Percentiles rank a stretch among this genome's conserved stretches.
Conservation (phyloP, 1,140 invertebrate genomes). For the Meteorus sp. region DNA sequence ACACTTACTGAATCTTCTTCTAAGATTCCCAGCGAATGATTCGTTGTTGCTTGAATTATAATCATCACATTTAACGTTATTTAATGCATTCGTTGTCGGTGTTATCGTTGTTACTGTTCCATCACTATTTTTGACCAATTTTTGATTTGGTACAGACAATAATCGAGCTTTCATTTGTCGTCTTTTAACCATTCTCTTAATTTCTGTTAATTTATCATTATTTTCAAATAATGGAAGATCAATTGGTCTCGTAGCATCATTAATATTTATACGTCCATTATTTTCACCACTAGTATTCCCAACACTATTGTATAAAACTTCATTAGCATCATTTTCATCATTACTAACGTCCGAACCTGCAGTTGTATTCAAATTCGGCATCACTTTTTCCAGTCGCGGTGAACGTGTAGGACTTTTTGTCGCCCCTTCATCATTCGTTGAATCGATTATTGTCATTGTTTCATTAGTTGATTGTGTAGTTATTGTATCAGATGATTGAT, state of each 20-base stretch:
- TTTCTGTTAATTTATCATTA: slow-evolving; percentile 63
- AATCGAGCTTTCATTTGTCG: slow-evolving; percentile 65
- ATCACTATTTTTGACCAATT: slow-evolving; percentile 41
- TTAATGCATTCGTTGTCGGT: slow-evolving; percentile 26
- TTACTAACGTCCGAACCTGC: not conserved
- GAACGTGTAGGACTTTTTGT: not conserved
- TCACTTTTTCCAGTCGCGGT: not conserved
- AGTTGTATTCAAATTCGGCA: not conserved
- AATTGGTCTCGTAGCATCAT: slow-evolving; percentile 55
- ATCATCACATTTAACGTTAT: slow-evolving; percentile 20
- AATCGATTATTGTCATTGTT: no score
- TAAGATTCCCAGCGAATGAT: slow-evolving; percentile 71
- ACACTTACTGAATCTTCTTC: slow-evolving; percentile 86
- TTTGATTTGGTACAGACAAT: slow-evolving; percentile 72
- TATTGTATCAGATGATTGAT: slow-evolving; percentile 53
- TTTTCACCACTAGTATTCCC: not conserved
- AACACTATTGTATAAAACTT: no score
- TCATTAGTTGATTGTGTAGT: not conserved
- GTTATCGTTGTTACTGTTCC: not conserved
- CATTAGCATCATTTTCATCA: no score
- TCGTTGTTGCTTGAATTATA: slow-evolving; percentile 39
- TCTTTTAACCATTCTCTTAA: slow-evolving; percentile 61
- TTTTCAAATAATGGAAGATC: slow-evolving; percentile 66
- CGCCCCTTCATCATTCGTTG: no score
- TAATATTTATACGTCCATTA: not conserved